Evolutionary conservation across 1,140 invertebrate species (phyloP).

Genomic region (Mizuhopecten yessoensis): DNA sequence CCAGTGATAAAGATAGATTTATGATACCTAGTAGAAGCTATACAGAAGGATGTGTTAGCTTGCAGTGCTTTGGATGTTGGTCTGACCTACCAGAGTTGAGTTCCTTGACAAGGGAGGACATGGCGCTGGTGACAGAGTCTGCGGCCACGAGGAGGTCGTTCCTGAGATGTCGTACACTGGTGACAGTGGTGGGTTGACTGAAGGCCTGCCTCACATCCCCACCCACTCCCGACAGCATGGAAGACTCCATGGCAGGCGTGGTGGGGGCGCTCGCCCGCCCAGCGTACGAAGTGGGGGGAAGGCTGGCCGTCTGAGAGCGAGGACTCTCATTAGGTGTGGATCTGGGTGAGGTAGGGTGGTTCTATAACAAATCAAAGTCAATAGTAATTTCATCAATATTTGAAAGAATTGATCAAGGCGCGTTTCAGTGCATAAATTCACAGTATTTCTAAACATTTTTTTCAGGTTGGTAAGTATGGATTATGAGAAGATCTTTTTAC

Average conservation of each 20-base stretch:
- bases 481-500: no score
- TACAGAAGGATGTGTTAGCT: no score
- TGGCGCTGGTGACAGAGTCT: conserved; percentile 97
- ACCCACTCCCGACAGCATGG: conserved; percentile 82
- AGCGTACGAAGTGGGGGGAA: conserved; percentile 41
- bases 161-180: conserved; percentile 74
- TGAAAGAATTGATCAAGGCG: no score
- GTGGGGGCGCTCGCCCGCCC: conserved; percentile 53
- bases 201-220: conserved; percentile 84
- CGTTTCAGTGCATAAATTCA: no score
- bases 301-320: neutral
- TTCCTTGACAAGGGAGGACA: conserved; percentile 97
- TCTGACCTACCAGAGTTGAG: conserved; percentile 90
- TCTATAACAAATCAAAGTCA: conserved; percentile 76
- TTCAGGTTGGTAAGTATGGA: no score
- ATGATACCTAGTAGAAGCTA: no score
- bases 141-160: conserved; percentile 95
- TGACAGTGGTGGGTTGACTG: conserved; percentile 68
- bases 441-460: no score
- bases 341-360: conserved; percentile 89
- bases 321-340: conserved; percentile 94
- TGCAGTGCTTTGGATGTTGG: no score
- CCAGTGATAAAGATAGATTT: no score
- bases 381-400: no score
- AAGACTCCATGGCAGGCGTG: conserved; percentile 72